Percentiles rank a stretch among this genome's conserved stretches.
These are phyloP conservation scores for Borostomias antarcticus DNA, from an alignment of 2,797 vertebrate species.

Conservation along the genomic window DNA sequence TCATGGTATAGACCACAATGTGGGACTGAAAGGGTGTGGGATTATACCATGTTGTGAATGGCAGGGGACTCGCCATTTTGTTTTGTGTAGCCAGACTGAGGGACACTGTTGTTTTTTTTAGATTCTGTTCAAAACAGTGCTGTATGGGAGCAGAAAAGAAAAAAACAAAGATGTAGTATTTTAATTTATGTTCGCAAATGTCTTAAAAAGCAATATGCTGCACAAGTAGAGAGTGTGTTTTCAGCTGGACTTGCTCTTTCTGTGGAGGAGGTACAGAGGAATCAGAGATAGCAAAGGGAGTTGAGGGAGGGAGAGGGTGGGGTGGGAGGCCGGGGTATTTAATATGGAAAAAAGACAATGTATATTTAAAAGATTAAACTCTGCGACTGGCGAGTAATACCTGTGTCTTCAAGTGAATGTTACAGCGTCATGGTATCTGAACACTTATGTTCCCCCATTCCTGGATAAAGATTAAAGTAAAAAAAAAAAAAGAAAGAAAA, in stretches of 20 bases:
- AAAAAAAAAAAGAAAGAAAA: too few species aligned
- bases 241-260: constrained; percentile 66
- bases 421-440: too few species aligned
- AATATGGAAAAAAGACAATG: constrained; percentile 69
- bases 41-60: constrained; percentile 36
- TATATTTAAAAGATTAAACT: constrained; percentile 83
- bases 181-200: constrained; percentile 80
- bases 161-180: constrained; percentile 67
- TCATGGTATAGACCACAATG: constrained; percentile 51
- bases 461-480: too few species aligned
- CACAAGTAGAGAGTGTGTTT: constrained; percentile 73
- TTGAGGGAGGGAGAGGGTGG: constrained; percentile 29
- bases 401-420: too few species aligned
- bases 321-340: constrained; percentile 61
- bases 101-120: constrained; percentile 71
- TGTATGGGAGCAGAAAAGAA: constrained; percentile 52
- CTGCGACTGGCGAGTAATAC: constrained; percentile 67
- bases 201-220: constrained; percentile 83
- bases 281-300: constrained; percentile 16
- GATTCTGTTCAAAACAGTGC: constrained; percentile 62
- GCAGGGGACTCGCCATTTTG: constrained; percentile 38
- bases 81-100: constrained; percentile 70
- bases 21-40: constrained; percentile 18
- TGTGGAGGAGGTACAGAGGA: constrained; percentile 25
- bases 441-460: too few species aligned